Evolutionary conservation across 2,797 vertebrate species (phyloP).

Genomic region (Tympanoctomys barrerae): DNA sequence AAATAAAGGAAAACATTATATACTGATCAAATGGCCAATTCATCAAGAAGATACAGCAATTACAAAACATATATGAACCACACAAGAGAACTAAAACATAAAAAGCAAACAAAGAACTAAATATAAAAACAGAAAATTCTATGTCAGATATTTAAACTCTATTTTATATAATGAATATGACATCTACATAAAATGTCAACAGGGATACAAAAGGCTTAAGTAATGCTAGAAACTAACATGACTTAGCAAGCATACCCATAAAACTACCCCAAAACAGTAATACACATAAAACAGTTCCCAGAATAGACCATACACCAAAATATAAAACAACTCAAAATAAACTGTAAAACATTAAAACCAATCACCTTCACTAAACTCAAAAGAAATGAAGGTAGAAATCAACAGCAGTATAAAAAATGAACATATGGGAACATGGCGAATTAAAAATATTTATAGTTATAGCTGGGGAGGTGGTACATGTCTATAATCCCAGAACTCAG

Average conservation of each 20-base stretch:
- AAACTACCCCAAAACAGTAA: background rate
- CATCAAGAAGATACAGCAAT: background rate
- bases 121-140: background rate
- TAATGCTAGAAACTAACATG: background rate
- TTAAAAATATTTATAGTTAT: background rate
- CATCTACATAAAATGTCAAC: background rate
- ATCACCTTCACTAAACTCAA: background rate
- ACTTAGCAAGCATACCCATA: background rate
- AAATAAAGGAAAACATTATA: background rate
- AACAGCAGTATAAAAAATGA: background rate
- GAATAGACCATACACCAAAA: background rate
- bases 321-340: too few species aligned
- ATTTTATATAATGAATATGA: background rate
- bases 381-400: background rate
- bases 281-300: background rate
- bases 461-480: background rate
- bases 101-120: background rate
- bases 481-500: too few species aligned
- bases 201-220: background rate
- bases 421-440: background rate
- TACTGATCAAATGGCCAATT: background rate
- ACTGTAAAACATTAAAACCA: background rate
- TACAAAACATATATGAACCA: background rate
- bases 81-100: background rate
- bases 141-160: background rate